Conservation (phyloP, 1,140 invertebrate genomes). For the Apolygus lucorum region DNA sequence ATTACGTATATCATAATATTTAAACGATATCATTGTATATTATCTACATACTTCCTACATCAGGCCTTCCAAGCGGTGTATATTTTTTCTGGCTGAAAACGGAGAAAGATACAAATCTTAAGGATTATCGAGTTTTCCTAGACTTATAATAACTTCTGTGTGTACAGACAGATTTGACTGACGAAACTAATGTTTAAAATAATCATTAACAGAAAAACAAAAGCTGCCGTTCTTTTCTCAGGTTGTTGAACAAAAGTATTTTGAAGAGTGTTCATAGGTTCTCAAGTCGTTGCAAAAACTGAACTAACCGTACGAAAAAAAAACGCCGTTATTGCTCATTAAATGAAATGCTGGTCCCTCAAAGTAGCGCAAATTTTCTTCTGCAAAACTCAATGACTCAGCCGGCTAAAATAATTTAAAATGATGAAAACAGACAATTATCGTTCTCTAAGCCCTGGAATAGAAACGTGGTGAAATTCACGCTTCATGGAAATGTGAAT, state of each 20-base stretch:
- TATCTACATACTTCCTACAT: not conserved
- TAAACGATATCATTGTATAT: too few relatives aligned
- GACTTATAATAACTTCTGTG: too few relatives aligned
- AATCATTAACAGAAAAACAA: constrained; percentile 3
- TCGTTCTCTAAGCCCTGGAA: not conserved
- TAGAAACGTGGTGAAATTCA: too few relatives aligned
- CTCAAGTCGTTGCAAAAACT: not conserved
- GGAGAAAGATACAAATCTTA: not conserved
- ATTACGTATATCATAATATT: too few relatives aligned
- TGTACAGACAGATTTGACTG: not conserved
- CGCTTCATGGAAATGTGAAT: too few relatives aligned
- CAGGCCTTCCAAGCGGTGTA: not conserved
- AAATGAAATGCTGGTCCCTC: too few relatives aligned
- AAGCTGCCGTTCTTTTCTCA: constrained; percentile 8
- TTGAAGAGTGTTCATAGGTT: not conserved
- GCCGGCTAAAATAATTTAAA: not conserved
- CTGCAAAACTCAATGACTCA: not conserved
- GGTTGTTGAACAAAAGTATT: not conserved
- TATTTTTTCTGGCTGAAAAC: not conserved
- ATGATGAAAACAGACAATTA: not conserved
- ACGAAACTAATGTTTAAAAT: not conserved
- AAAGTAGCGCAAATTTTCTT: not conserved
- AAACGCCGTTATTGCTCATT: not conserved
- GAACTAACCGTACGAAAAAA: too few relatives aligned
- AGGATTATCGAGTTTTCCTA: too few relatives aligned